These are phyloP conservation scores for Lingula anatina DNA, from an alignment of 2,888 invertebrate species.

Conservation along the genomic window DNA sequence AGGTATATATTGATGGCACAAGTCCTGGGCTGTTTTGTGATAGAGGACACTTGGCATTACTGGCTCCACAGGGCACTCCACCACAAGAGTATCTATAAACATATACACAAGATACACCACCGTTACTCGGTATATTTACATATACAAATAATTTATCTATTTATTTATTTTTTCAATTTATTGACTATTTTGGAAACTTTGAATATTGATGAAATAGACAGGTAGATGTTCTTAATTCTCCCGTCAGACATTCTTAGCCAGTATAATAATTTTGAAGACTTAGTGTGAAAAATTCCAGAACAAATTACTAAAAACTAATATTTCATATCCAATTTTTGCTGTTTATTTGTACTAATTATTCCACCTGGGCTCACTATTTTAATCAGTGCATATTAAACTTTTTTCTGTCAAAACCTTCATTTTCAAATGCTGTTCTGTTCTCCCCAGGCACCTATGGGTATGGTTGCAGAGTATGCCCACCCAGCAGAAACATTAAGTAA, in stretches of 20 bases:
- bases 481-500: slow-evolving; percentile 40
- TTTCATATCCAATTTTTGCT: too few relatives aligned
- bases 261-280: too few relatives aligned
- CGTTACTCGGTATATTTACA: slow-evolving; percentile 18
- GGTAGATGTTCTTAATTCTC: too few relatives aligned
- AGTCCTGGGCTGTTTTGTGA: slow-evolving; percentile 23
- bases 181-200: neutral
- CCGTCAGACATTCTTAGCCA: too few relatives aligned
- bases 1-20: slow-evolving; percentile 19
- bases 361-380: too few relatives aligned
- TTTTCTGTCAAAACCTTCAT: too few relatives aligned
- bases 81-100: slow-evolving; percentile 33
- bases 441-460: slow-evolving; percentile 36
- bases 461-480: slow-evolving; percentile 44
- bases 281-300: too few relatives aligned
- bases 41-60: slow-evolving; percentile 46
- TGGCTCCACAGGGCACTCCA: slow-evolving; percentile 35
- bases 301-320: too few relatives aligned
- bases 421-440: neutral
- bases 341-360: too few relatives aligned
- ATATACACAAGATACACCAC: slow-evolving; percentile 43
- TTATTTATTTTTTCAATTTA: neutral
- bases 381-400: too few relatives aligned
- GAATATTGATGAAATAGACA: neutral
- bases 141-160: too few relatives aligned